Percentiles rank a stretch among this genome's conserved stretches.
Conservation (phyloP, 64 coral and sea anemone species). For the Porites australiensis region DNA sequence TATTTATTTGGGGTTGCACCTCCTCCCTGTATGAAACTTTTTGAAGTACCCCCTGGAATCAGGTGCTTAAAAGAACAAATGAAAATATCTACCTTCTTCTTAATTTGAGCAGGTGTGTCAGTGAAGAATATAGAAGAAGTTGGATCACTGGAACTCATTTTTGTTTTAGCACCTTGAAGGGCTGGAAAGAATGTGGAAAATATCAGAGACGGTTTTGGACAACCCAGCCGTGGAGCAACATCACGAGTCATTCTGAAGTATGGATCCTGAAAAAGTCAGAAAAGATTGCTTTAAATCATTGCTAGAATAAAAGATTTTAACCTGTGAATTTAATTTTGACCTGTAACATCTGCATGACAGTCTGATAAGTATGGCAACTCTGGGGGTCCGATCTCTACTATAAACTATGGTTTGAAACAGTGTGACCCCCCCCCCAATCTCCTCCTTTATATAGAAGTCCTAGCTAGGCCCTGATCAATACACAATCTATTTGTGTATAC, state of each 20-base stretch:
- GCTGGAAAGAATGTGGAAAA: constrained; percentile 99
- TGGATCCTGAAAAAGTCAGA: constrained; percentile 76
- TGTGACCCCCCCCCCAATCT: no score
- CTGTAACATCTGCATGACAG: no score
- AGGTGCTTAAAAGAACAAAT: not conserved
- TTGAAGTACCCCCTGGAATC: not conserved
- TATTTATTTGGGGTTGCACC: no score
- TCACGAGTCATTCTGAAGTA: constrained; percentile 98
- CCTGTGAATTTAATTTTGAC: no score
- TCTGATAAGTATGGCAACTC: no score
- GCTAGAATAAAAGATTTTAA: no score
- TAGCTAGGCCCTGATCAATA: no score
- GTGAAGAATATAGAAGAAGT: constrained; percentile 97
- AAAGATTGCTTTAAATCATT: not conserved
- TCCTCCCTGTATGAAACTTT: no score
- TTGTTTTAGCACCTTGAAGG: constrained; percentile 99
- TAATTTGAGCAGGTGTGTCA: constrained; percentile 93
- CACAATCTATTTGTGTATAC: no score
- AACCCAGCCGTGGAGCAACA: constrained; percentile 95
- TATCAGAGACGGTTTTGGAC: constrained; percentile 92
- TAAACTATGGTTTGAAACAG: no score
- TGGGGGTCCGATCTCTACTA: no score
- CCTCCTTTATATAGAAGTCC: no score
- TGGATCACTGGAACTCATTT: constrained; percentile 99
- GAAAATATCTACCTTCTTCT: constrained; percentile 86